Base-by-base conservation (phyloP, 2,888 invertebrate species). In the Incurvaria masculella region DNA sequence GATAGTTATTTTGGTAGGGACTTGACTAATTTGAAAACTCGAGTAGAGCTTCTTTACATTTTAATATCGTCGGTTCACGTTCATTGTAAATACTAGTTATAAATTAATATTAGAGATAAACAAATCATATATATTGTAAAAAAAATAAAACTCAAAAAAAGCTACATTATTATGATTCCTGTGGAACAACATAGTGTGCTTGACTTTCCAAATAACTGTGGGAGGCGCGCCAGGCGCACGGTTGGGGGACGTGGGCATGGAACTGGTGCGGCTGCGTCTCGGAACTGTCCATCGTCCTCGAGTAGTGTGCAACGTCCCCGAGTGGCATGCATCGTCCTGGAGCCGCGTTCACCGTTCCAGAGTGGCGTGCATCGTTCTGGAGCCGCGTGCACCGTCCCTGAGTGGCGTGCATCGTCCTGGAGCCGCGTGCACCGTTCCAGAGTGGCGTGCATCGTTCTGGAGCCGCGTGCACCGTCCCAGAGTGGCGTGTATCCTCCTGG, bases 1-100 rank as follows among this genome's bases (percentile, higher is more conserved):
- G 64, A 70, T 68, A 63, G 61, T 66, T 62, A 27, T 10, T n/a
- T 33, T n/a, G 33, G 33, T 33, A 33, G 33, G 33, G 33, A 33
- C 14, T 33, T 33, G 33, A 33, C 33, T 33, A 33, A 33, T 48
- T 70, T 54, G 70, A 68, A 64, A 68, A 71, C 68, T 68, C 40
- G 18, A 45, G 23, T 23, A 26, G 21, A 14, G 45, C 33, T 45
- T 33, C n/a, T 33, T 33, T 33, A 33, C 33, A 33, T 33, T 69
- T 66, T 66, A 70, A 70, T 70, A 71, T 63, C 73, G 74, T 75
- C 74, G 73, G 65, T 73, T 75, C 76, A 73, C 76, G 76, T 78
- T 74, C 74, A 72, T 75, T 78, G 78, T 78, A 78, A 78, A 78
- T 78, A 78, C 69, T 78, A 78, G 78, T 66, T 74, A 64, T 78